Conservation (phyloP, 1,140 invertebrate species). For the Papilio xuthus region DNA sequence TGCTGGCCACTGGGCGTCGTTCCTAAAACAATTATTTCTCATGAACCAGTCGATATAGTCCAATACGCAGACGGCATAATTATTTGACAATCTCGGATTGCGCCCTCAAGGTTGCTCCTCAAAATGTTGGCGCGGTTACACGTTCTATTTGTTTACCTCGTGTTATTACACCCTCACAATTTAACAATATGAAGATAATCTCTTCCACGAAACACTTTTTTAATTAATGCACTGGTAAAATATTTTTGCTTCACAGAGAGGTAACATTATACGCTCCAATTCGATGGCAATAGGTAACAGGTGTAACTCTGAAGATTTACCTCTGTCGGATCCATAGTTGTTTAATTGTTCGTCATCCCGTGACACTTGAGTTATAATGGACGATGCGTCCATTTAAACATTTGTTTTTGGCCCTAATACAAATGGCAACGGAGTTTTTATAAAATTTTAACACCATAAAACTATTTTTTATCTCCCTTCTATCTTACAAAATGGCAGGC, state of each 20-base stretch:
- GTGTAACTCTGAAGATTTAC: constrained; percentile 86
- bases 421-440: constrained; percentile 78
- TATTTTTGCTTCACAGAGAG: constrained; percentile 63
- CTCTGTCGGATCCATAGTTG: constrained; percentile 95
- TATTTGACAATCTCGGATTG: constrained; percentile 58
- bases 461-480: constrained; percentile 82
- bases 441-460: constrained; percentile 81
- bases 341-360: constrained; percentile 97
- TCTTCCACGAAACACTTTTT: constrained; percentile 56
- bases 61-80: background rate
- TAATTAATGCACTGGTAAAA: constrained; percentile 60
- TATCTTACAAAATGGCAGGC: constrained; percentile 81
- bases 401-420: constrained; percentile 79
- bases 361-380: constrained; percentile 98
- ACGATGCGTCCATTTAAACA: constrained; percentile 96
- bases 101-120: constrained; percentile 75
- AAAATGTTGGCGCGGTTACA: constrained; percentile 73
- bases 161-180: constrained; percentile 54
- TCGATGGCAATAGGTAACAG: constrained; percentile 80
- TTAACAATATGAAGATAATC: constrained; percentile 50
- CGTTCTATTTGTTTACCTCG: constrained; percentile 79
- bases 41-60: constrained; percentile 41
- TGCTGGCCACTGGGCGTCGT: constrained; percentile 71
- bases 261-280: constrained; percentile 80
- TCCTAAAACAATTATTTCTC: constrained; percentile 71